phyloP scores from a whole-genome alignment of 2,113 vertebrate species.

The Trinectes maculatus region DNA sequence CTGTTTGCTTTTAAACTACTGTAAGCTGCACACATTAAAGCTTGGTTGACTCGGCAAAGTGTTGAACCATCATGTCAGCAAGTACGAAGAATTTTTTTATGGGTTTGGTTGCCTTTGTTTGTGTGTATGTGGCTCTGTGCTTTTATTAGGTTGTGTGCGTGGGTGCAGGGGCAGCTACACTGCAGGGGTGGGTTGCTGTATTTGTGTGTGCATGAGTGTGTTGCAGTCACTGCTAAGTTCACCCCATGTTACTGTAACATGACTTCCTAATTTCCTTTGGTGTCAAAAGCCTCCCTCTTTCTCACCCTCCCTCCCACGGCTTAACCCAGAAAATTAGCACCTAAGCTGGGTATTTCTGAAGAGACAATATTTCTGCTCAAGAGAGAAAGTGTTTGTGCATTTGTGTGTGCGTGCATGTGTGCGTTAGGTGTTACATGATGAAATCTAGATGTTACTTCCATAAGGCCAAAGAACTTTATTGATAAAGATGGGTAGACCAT shows the following conservation, averaged over 20 bases:
- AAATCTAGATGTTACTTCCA: conserved; percentile 45
- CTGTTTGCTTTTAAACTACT: background rate
- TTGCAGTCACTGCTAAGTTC: conserved; percentile 14
- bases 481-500: conserved; percentile 4
- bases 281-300: conserved; percentile 47
- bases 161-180: conserved; percentile 6
- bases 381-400: background rate
- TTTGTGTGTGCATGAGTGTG: conserved; percentile 11
- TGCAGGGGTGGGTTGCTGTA: conserved; percentile 34
- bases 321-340: conserved; percentile 51
- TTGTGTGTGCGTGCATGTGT: conserved; percentile 10
- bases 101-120: background rate
- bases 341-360: conserved; percentile 42
- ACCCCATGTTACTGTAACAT: conserved; percentile 53
- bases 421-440: conserved; percentile 34
- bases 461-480: conserved; percentile 44
- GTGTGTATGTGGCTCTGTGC: conserved; percentile 9
- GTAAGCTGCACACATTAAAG: background rate
- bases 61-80: background rate
- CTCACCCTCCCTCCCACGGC: conserved; percentile 24
- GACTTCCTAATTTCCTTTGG: conserved; percentile 48
- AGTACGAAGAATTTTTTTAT: background rate
- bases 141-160: conserved; percentile 50
- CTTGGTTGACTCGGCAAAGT: background rate
- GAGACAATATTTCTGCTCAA: conserved; percentile 53